phyloP scores from a whole-genome alignment of 2,113 vertebrate species.

The Climacteris rufus region DNA sequence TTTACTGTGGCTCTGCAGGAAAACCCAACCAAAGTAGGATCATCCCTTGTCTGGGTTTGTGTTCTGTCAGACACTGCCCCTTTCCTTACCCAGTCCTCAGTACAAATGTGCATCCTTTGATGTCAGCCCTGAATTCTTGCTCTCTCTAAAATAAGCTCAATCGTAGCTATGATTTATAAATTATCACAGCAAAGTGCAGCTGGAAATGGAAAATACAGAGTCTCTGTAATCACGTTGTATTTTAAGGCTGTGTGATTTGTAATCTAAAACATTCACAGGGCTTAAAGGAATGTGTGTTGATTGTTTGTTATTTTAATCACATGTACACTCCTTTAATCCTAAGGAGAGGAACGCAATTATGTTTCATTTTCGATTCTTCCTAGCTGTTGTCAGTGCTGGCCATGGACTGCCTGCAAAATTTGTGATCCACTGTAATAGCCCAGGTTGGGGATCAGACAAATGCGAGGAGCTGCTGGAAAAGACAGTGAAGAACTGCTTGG shows the following conservation, averaged over 20 bases:
- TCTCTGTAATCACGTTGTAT: slow-evolving; percentile 12
- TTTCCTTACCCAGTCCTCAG: background rate
- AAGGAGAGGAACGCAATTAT: background rate
- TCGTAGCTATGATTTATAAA: slow-evolving; percentile 19
- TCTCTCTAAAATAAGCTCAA: background rate
- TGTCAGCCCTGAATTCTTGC: slow-evolving; percentile 2
- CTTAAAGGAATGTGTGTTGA: background rate
- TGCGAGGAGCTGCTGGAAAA: slow-evolving; percentile 97
- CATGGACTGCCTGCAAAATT: slow-evolving; percentile 93
- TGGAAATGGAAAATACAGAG: slow-evolving; percentile 2
- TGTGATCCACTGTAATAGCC: slow-evolving; percentile 98
- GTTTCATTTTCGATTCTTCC: background rate
- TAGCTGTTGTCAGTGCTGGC: slow-evolving; percentile 87
- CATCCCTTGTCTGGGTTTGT: background rate
- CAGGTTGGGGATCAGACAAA: slow-evolving; percentile 92
- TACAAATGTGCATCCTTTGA: background rate
- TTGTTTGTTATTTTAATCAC: slow-evolving; percentile 17
- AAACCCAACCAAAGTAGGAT: background rate
- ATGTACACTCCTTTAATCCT: background rate
- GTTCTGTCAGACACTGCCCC: background rate
- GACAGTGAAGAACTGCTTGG: slow-evolving; percentile 97
- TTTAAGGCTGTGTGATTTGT: slow-evolving; percentile 14
- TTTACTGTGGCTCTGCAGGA: background rate
- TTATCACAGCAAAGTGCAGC: slow-evolving; percentile 13
- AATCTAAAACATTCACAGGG: background rate